Conservation (phyloP, 2,113 vertebrate species). For the Machaerirhynchus nigripectus region DNA sequence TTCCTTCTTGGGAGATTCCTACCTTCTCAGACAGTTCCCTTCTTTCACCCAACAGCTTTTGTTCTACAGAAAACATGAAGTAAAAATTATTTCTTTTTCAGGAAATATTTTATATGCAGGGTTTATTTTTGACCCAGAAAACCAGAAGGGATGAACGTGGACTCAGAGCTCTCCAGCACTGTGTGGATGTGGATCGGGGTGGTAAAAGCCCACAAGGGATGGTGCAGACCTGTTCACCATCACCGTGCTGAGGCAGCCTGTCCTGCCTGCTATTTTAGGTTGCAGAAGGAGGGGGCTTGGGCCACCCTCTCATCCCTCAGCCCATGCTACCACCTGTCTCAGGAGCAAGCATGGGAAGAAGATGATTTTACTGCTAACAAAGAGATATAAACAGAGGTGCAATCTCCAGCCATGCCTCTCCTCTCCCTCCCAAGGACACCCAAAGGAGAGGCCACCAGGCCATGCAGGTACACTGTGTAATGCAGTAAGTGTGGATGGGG, state of each 20-base stretch:
- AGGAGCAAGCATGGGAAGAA: fast-evolving
- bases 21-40: background rate
- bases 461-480: background rate
- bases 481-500: background rate
- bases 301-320: background rate
- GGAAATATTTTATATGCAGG: background rate
- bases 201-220: background rate
- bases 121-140: background rate
- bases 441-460: background rate
- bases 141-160: background rate
- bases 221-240: background rate
- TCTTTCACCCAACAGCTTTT: background rate
- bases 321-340: background rate
- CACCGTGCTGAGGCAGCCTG: fast-evolving
- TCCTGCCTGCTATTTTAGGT: background rate
- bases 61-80: background rate
- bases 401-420: background rate
- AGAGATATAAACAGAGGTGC: background rate
- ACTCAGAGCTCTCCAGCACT: background rate
- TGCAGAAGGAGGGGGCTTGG: background rate
- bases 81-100: background rate
- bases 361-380: background rate
- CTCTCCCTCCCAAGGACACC: background rate
- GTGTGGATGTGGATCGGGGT: background rate
- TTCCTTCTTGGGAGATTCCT: background rate